A percentile compares a stretch with the other conserved stretches of the same genome.
Evolutionary conservation across 2,113 vertebrate genomes (phyloP).

Genomic region (Scolopax mira): DNA sequence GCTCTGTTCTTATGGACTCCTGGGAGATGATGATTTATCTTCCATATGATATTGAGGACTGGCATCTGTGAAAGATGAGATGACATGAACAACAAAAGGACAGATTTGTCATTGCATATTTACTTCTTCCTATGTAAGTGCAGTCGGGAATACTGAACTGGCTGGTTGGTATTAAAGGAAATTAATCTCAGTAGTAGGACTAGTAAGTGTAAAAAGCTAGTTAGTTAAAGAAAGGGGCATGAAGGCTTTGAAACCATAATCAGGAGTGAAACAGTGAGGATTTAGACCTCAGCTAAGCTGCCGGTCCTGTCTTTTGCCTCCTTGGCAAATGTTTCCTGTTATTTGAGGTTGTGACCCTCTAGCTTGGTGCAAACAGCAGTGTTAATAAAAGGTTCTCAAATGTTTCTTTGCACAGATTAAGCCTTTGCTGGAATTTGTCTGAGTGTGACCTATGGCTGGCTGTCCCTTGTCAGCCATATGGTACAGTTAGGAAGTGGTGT

Average conservation of each 20-base stretch:
- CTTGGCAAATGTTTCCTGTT: background rate
- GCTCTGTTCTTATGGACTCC: background rate
- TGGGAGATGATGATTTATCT: slow-evolving; percentile 30
- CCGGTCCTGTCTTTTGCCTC: background rate
- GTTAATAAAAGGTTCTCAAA: slow-evolving; percentile 19
- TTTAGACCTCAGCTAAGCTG: background rate
- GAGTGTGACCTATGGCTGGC: background rate
- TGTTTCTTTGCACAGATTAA: slow-evolving; percentile 9
- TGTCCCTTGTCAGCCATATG: background rate
- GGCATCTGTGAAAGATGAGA: slow-evolving; percentile 11
- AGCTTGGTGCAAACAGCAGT: background rate
- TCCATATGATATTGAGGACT: background rate
- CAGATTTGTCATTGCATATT: background rate
- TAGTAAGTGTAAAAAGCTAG: background rate
- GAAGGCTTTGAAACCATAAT: background rate
- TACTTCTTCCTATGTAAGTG: background rate
- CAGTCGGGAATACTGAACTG: background rate
- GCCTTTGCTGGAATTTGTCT: background rate
- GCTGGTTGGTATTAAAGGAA: background rate
- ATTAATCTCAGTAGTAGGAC: background rate
- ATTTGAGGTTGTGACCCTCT: background rate
- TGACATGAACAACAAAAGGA: background rate
- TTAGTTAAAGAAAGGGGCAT: background rate
- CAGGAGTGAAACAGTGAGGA: background rate
- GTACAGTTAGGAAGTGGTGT: background rate